phyloP scores from a whole-genome alignment of 2,113 vertebrate species.

The Psilopsiagon aymara region DNA sequence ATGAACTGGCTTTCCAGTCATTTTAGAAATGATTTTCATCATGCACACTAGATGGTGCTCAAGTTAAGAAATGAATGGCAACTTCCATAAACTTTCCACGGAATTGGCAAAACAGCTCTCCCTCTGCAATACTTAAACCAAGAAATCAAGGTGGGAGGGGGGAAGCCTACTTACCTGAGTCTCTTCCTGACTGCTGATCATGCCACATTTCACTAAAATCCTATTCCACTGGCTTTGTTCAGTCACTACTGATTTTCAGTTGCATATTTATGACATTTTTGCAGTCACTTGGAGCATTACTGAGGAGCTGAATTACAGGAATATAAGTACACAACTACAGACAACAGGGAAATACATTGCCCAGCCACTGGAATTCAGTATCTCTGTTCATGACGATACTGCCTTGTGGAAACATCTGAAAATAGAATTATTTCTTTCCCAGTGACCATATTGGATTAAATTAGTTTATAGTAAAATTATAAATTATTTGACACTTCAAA shows the following conservation, averaged over 20 bases:
- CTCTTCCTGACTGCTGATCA: not conserved
- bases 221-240: not conserved
- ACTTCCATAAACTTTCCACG: not conserved
- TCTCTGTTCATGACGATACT: slow-evolving; percentile 15
- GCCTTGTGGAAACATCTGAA: not conserved
- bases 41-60: slow-evolving; percentile 68
- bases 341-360: not conserved
- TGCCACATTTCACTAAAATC: not conserved
- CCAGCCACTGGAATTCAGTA: not conserved
- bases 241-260: not conserved
- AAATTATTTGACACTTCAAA: slow-evolving; percentile 27
- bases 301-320: not conserved
- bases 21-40: not conserved
- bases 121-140: not conserved
- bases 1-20: not conserved
- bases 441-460: slow-evolving; percentile 25
- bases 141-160: not conserved
- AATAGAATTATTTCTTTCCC: slow-evolving; percentile 9
- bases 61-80: slow-evolving; percentile 40
- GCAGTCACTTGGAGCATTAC: not conserved
- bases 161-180: not conserved
- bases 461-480: not conserved
- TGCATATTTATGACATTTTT: not conserved
- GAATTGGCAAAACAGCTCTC: not conserved
- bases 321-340: not conserved